Evolutionary conservation across 1,140 invertebrate species (phyloP).

Genomic region (Euwallacea similis): DNA sequence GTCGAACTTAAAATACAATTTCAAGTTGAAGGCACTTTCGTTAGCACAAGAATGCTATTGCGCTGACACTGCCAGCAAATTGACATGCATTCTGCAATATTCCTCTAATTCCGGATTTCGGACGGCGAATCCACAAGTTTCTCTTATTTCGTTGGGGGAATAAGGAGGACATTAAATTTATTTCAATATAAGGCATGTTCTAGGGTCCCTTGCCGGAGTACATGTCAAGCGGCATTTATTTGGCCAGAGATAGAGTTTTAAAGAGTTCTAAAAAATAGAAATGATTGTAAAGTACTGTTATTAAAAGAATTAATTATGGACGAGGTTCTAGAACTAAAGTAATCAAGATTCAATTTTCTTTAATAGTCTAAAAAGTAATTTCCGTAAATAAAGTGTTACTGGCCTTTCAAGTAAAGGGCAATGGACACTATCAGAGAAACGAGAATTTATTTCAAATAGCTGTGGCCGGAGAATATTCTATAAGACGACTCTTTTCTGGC

Average conservation of each 20-base stretch:
- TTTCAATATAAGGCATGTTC: slow-evolving; percentile 4
- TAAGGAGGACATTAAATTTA: slow-evolving; percentile 16
- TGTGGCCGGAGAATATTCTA: slow-evolving; percentile 27
- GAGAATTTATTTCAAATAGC: slow-evolving; percentile 34
- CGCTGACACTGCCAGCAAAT: slow-evolving; percentile 33
- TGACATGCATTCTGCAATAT: slow-evolving; percentile 38
- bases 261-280: too few species aligned
- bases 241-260: too few species aligned
- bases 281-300: not conserved
- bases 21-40: slow-evolving; percentile 23
- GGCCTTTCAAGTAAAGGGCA: slow-evolving; percentile 18
- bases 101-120: slow-evolving; percentile 31
- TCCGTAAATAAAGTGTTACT: slow-evolving; percentile 27
- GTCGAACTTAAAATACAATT: slow-evolving; percentile 28
- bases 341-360: not conserved
- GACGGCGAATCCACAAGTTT: slow-evolving; percentile 21
- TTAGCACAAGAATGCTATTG: slow-evolving; percentile 22
- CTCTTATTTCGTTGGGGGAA: slow-evolving; percentile 15
- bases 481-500: slow-evolving; percentile 17
- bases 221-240: too few species aligned
- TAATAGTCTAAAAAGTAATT: slow-evolving; percentile 27
- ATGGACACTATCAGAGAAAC: slow-evolving; percentile 29
- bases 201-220: too few species aligned
- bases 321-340: not conserved
- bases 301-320: not conserved